Base-by-base conservation (phyloP, 1,140 invertebrate genomes). In the Schlechtendalia chinensis region DNA sequence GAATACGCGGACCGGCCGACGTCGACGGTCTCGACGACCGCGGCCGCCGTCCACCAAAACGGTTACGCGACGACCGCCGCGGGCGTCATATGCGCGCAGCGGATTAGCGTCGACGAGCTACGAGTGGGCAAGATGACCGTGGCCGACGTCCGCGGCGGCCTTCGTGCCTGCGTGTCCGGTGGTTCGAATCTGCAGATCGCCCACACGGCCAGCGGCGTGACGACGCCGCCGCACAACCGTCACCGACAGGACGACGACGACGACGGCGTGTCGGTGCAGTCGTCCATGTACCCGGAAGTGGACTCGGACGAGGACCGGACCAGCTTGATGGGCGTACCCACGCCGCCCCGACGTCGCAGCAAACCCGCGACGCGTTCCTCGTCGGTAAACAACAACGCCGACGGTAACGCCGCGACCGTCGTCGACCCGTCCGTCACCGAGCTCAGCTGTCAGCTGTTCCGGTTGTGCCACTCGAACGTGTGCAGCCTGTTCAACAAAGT, bases 51-150 rank as follows among this genome's bases (percentile, higher is more conserved):
- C 69, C 47, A n/a, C 27, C 17, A 27, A 14, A 50, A 54, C 69
- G 69, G 50, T 72, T 72, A 72, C 69, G 69, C 17, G n/a, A 32
- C 27, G 19, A 2, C 32, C 1, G 5, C 39, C 0, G 22, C 22
- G 0, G 58, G 32, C 86, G 86, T 71, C 79, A 71, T 79, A 5
- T 24, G 75, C 10, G 75, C 75, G 12, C 75, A 79, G 11, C 32
- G 58, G 16, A 50, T 79, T 45, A 79, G 16, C 39, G 75, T 79
- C 32, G 11, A 50, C 8, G 75, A 79, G 4, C 39, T 79, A 2
- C 32, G 61, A n/a, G 75, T 79, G 14, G 58, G 75, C 3, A 79
- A 50, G 22, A 59, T 79, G 39, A 79, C 39, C 22, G 58, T 79
- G 24, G 75, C 75, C 39, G 75, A 79, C 4, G 19, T 79, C 10